Evolutionary conservation across 2,113 vertebrate genomes (phyloP).

Genomic region (Gambusia affinis): DNA sequence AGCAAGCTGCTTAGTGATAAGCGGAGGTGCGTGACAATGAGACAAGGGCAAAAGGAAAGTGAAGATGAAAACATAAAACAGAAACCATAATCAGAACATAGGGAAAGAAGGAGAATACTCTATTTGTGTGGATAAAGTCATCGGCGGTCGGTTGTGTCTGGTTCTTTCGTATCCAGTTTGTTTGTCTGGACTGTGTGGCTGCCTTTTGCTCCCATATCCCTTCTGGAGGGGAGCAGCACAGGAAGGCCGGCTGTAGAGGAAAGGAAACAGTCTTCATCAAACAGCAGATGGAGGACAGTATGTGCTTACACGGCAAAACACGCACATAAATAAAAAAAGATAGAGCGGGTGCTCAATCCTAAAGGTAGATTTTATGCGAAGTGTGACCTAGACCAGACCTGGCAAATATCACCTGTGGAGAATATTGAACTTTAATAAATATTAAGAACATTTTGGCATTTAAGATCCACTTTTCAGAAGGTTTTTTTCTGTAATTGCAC

Average conservation of each 20-base stretch:
- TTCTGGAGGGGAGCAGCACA: slow-evolving; percentile 60
- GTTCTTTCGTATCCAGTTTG: slow-evolving; percentile 56
- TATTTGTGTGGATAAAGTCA: slow-evolving; percentile 14
- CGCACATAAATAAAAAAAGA: slow-evolving; percentile 37
- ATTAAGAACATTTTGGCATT: background rate
- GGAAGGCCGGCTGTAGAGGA: slow-evolving; percentile 77
- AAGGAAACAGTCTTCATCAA: slow-evolving; percentile 78
- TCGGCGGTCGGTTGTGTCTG: slow-evolving; percentile 31
- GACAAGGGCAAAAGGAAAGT: slow-evolving; percentile 21
- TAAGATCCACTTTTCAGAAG: no score
- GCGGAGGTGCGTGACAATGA: slow-evolving; percentile 23
- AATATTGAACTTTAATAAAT: slow-evolving; percentile 3
- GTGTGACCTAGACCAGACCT: slow-evolving; percentile 47
- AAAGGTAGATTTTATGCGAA: slow-evolving; percentile 38
- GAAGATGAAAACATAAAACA: slow-evolving; percentile 22
- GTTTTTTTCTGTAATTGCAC: background rate
- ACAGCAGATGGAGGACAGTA: slow-evolving; percentile 78
- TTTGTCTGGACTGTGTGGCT: slow-evolving; percentile 49
- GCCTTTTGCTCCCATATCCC: slow-evolving; percentile 62
- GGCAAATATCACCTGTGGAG: slow-evolving; percentile 19
- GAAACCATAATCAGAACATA: background rate
- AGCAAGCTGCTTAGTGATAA: slow-evolving; percentile 15
- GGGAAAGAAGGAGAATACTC: slow-evolving; percentile 21
- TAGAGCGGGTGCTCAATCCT: background rate
- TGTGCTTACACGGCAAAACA: slow-evolving; percentile 76